phyloP scores from a whole-genome alignment of 2,113 vertebrate genomes.

The Ochotona princeps region DNA sequence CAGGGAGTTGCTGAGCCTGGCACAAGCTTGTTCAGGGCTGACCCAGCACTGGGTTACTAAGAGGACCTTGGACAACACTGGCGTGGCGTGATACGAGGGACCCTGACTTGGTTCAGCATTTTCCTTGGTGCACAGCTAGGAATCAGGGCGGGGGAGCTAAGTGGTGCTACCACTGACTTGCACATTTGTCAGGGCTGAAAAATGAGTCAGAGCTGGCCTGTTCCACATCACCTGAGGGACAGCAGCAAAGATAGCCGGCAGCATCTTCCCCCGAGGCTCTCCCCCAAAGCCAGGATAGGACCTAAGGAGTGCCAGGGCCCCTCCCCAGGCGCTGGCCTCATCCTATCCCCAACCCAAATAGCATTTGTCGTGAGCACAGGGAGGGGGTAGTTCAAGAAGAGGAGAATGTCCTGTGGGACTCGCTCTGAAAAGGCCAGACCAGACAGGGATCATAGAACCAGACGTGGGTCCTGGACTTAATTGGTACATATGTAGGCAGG shows the following conservation, averaged over 20 bases:
- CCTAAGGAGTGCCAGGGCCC: neutral
- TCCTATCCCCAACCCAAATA: neutral
- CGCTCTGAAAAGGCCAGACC: slow-evolving; percentile 8
- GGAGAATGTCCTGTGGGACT: neutral
- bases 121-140: neutral
- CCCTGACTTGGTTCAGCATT: slow-evolving; percentile 30
- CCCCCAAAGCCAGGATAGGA: neutral
- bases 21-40: neutral
- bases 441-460: neutral
- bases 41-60: slow-evolving; percentile 5
- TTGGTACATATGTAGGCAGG: too few species aligned
- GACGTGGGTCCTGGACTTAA: neutral
- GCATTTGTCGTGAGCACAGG: neutral
- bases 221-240: slow-evolving; percentile 41
- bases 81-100: neutral
- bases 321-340: neutral
- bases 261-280: slow-evolving; percentile 20
- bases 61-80: neutral
- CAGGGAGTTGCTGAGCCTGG: neutral
- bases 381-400: neutral
- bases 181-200: neutral
- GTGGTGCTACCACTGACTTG: neutral
- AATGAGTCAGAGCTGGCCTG: slow-evolving; percentile 39
- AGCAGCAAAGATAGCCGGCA: neutral
- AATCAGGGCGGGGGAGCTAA: neutral